Base-by-base conservation (phyloP, 2,113 vertebrate genomes). In the Regulus satrapa region DNA sequence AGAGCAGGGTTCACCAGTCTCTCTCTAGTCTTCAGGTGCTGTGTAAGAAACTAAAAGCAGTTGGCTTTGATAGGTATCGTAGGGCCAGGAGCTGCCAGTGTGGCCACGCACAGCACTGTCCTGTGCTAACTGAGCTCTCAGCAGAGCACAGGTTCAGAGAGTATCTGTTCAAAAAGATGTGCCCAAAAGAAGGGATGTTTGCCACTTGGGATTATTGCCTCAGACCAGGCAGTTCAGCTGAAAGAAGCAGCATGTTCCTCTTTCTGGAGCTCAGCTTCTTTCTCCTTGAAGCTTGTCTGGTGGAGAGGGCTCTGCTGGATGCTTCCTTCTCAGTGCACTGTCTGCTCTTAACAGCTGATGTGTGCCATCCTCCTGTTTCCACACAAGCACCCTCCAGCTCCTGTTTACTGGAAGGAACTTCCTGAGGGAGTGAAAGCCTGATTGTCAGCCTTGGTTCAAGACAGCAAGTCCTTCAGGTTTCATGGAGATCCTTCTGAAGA, bases 11-110 rank as follows among this genome's bases (percentile, higher is more conserved):
- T 80, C 32, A 63, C 18, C 7, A 48, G 40, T 31, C 41, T 64
- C 6, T 41, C 13, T 49, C 13, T 43, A 19, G 26, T 59, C 8
- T 36, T 76, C 12, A 55, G 26, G 25, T 66, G 78, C 58, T 76
- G 62, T 68, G 19, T 49, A 38, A 54, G 38, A 55, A 86, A 17
- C 18, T 5, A 19, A 36, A 4, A 46, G n/a, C n/a, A 45, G 15
- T 8, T 51, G 66, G 14, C 41, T 79, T 34, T 1, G 1, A 11
- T 18, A 14, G 74, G 10, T 56, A 1, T 31, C 0, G 0, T 8
- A 58, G 66, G 49, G 46, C 16, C 19, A 28, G 28, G n/a, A 88
- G 19, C 12, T 77, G 9, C 20, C 36, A 3, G 24, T 45, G 34
- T 25, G 82, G 40, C 31, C 51, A 12, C 28, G 36, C 17, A 1